Percentiles rank a stretch among this genome's conserved stretches.
Conservation (phyloP, 2,113 vertebrate genomes). For the Silurus glanis region DNA sequence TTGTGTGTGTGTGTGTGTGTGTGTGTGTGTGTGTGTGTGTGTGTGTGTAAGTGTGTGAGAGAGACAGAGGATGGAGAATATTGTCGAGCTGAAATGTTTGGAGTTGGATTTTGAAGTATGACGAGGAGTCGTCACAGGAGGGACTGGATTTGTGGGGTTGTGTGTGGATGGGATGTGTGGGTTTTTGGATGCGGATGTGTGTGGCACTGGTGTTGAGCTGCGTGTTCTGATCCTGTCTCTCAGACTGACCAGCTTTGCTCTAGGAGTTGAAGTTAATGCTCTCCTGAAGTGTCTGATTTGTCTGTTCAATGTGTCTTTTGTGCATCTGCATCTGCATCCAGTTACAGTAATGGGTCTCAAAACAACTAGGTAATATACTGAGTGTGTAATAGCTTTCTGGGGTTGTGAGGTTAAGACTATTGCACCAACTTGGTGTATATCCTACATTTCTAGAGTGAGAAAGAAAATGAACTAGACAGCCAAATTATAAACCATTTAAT, state of each 20-base stretch:
- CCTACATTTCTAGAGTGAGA: not conserved
- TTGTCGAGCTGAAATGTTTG: slow-evolving; percentile 78
- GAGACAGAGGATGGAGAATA: slow-evolving; percentile 53
- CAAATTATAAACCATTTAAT: not conserved
- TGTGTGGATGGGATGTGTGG: slow-evolving; percentile 28
- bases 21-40: slow-evolving; percentile 24
- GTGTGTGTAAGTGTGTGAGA: slow-evolving; percentile 46
- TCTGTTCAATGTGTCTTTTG: not conserved
- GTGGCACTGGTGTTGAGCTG: slow-evolving; percentile 4
- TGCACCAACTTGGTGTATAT: not conserved
- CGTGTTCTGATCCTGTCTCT: not conserved
- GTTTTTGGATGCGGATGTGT: not conserved
- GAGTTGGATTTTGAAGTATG: slow-evolving; percentile 57
- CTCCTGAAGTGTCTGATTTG: slow-evolving; percentile 5
- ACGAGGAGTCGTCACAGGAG: slow-evolving; percentile 36
- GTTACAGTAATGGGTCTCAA: not conserved
- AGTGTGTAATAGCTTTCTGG: not conserved
- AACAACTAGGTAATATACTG: not conserved
- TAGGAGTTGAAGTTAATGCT: slow-evolving; percentile 25
- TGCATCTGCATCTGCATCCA: too few relatives aligned
- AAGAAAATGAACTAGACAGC: not conserved
- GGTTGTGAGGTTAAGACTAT: not conserved
- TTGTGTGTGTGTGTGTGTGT: slow-evolving; percentile 23
- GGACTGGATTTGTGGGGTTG: slow-evolving; percentile 16
- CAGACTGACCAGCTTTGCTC: slow-evolving; percentile 3